These are phyloP conservation scores for Synanceia verrucosa DNA, from an alignment of 2,797 vertebrate genomes.

Conservation along the genomic window DNA sequence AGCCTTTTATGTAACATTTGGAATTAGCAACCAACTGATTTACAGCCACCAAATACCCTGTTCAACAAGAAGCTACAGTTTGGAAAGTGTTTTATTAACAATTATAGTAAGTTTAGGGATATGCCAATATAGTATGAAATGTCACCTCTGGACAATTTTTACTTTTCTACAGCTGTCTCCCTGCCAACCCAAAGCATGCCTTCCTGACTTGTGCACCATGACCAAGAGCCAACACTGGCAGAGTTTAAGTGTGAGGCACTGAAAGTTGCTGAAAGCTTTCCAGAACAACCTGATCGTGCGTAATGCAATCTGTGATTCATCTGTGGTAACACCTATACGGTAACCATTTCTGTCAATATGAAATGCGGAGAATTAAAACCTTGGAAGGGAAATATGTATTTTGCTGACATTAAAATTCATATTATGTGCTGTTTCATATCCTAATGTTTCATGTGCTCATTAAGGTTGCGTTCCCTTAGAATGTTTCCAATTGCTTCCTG, in stretches of 20 bases:
- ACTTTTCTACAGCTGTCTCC: background rate
- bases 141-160: background rate
- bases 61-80: conserved; percentile 21
- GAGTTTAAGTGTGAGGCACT: conserved; percentile 14
- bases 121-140: conserved; percentile 1
- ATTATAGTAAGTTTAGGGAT: background rate
- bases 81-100: conserved; percentile 14
- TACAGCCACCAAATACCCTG: conserved; percentile 35
- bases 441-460: background rate
- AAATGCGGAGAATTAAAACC: background rate
- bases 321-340: background rate
- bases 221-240: conserved; percentile 37
- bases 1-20: conserved; percentile 66
- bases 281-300: conserved; percentile 13
- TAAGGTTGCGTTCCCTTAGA: background rate
- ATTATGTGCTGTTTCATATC: background rate
- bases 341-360: background rate
- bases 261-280: conserved; percentile 30
- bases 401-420: background rate
- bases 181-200: background rate
- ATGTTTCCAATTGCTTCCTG: background rate
- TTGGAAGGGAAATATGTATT: background rate
- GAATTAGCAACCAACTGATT: conserved; percentile 68
- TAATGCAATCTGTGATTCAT: conserved; percentile 48
- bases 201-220: conserved; percentile 1